Conservation (phyloP, 2,113 vertebrate species). For the Neopipo cinnamomea region DNA sequence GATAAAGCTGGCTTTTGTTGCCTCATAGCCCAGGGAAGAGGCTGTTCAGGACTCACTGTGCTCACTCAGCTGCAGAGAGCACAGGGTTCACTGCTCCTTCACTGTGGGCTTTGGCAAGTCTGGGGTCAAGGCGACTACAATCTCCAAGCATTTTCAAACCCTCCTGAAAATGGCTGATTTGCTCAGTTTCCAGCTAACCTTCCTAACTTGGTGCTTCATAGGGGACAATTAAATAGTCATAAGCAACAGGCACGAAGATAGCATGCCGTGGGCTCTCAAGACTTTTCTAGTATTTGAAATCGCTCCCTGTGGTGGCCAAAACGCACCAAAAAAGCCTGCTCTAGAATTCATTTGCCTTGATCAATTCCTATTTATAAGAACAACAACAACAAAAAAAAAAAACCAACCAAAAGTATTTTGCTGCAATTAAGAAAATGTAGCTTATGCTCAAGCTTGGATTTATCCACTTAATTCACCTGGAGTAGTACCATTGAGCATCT, state of each 20-base stretch:
- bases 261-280: not conserved
- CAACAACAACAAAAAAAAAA: no score
- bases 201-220: not conserved
- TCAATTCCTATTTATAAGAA: not conserved
- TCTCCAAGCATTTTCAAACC: not conserved
- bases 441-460: not conserved
- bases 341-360: not conserved
- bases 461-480: not conserved
- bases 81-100: rapidly evolving
- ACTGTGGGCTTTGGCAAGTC: not conserved
- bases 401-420: not conserved
- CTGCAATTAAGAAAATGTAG: not conserved
- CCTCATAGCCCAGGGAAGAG: not conserved
- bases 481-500: not conserved
- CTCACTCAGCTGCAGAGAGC: not conserved
- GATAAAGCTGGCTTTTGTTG: not conserved
- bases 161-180: not conserved
- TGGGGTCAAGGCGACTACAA: not conserved
- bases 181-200: not conserved
- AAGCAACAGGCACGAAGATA: not conserved
- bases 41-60: not conserved
- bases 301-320: not conserved
- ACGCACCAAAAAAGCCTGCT: not conserved
- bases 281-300: not conserved
- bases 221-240: not conserved